These are phyloP conservation scores for Phaonia tiefii DNA, from an alignment of 2,888 invertebrate genomes.

Conservation along the genomic window DNA sequence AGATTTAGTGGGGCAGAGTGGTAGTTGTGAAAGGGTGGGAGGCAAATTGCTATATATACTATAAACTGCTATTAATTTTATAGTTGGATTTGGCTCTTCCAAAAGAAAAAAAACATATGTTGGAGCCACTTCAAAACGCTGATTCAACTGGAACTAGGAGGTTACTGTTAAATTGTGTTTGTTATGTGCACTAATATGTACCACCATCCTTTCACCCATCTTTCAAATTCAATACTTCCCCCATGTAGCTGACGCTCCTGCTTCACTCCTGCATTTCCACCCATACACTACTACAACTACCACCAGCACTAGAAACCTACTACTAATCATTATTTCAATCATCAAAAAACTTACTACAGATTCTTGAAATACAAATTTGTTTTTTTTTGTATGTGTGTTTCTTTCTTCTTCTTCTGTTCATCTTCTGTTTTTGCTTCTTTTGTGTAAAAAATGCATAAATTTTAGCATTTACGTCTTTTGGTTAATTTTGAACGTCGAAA, in stretches of 20 bases:
- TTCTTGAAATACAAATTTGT: conserved; percentile 19
- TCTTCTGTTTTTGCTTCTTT: conserved; percentile 33
- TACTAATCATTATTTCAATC: conserved; percentile 58
- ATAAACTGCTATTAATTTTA: too few species aligned
- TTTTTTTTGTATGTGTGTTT: conserved; percentile 16
- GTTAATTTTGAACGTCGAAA: conserved; percentile 53
- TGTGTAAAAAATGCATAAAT: conserved; percentile 66
- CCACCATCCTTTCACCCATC: too few species aligned
- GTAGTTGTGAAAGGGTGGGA: neutral
- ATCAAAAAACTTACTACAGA: conserved; percentile 54
- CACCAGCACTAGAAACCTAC: neutral
- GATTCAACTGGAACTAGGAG: too few species aligned
- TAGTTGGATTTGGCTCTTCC: too few species aligned
- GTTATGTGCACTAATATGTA: too few species aligned
- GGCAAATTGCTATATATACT: too few species aligned
- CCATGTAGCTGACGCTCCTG: too few species aligned
- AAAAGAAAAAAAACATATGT: too few species aligned
- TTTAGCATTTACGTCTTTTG: conserved; percentile 66
- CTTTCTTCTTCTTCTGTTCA: neutral
- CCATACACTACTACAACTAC: neutral
- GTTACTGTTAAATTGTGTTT: too few species aligned
- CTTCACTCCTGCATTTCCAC: neutral
- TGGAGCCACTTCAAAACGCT: too few species aligned
- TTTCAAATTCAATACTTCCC: too few species aligned
- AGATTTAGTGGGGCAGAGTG: neutral